phyloP scores from a whole-genome alignment of 2,797 vertebrate genomes.

The Coregonus ussuriensis region DNA sequence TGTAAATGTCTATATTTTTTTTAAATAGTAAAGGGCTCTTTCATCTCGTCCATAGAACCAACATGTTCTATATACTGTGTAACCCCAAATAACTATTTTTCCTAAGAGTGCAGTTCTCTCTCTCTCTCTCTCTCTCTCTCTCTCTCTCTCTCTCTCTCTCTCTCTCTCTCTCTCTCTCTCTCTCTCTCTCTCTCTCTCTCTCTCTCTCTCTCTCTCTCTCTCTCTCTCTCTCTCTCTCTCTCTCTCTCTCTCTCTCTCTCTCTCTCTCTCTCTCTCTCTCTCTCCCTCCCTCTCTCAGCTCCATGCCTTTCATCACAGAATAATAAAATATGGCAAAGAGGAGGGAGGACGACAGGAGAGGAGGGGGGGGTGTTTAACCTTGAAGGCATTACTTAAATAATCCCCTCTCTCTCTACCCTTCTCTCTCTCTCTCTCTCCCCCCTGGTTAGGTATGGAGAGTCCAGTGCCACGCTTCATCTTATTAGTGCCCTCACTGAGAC shows the following conservation, averaged over 20 bases:
- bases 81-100: no score
- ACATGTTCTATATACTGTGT: no score
- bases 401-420: slow-evolving; percentile 25
- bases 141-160: slow-evolving; percentile 20
- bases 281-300: slow-evolving; percentile 16
- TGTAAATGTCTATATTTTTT: no score
- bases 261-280: not conserved
- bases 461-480: slow-evolving; percentile 70
- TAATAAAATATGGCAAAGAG: slow-evolving; percentile 63
- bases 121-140: slow-evolving; percentile 5
- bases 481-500: slow-evolving; percentile 69
- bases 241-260: not conserved
- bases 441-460: slow-evolving; percentile 65
- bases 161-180: not conserved
- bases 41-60: no score
- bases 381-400: slow-evolving; percentile 69
- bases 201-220: not conserved
- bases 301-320: slow-evolving; percentile 54
- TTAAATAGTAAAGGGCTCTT: no score
- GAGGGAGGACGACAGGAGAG: slow-evolving; percentile 28
- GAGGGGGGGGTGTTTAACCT: slow-evolving; percentile 69
- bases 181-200: not conserved
- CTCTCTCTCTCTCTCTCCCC: slow-evolving; percentile 49
- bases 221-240: not conserved
- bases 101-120: no score